Base-by-base conservation (phyloP, 1,140 invertebrate species). In the Trypoxylus dichotomus region DNA sequence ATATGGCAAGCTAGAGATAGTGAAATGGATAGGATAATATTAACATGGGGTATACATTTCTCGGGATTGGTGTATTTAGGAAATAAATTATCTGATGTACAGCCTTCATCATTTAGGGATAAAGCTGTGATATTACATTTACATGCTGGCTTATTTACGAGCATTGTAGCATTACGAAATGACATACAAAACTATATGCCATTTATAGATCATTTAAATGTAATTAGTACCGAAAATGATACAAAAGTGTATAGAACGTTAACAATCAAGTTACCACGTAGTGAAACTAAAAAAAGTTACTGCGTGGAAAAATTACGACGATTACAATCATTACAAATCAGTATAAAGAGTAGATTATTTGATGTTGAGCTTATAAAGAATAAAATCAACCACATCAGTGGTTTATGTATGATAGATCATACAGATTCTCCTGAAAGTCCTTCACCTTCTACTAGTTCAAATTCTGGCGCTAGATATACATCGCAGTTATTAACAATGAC, bases 71-170 rank as follows among this genome's bases (percentile, higher is more conserved):
- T 92, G 60, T 95, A 94, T 80, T 89, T 97, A 27, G 93, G 94
- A 27, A 90, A 92, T 42, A 93, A 94, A 86, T 85, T 93, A 76
- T 87, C 91, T n/a, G 89, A 90, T 79, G 92, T 93, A 83, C 90
- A 94, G 47, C 91, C 93, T 15, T 88, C 89, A 15, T 91, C 92
- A 80, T 93, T 96, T 79, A 90, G 90, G 80, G 86, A 90, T 19
- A 96, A 97, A 84, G 93, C 95, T 75, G 85, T 98, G 74, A 91
- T 97, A 81, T 96, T 97, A 86, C 92, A 95, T 86, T 92, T 97
- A 89, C 93, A 93, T 79, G 95, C 95, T 71, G 95, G 95, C 15
- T 95, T 91, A 82, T 98, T 97, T 85, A 92, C 92, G 68, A 85
- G 86, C 78, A 79, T 83, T 19, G 79, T 86, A 72, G 84, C 84